Percentiles rank a stretch among this genome's conserved stretches.
These are phyloP conservation scores for Drosophila murphyi DNA, from an alignment of 1,140 invertebrate species.

Conservation along the genomic window DNA sequence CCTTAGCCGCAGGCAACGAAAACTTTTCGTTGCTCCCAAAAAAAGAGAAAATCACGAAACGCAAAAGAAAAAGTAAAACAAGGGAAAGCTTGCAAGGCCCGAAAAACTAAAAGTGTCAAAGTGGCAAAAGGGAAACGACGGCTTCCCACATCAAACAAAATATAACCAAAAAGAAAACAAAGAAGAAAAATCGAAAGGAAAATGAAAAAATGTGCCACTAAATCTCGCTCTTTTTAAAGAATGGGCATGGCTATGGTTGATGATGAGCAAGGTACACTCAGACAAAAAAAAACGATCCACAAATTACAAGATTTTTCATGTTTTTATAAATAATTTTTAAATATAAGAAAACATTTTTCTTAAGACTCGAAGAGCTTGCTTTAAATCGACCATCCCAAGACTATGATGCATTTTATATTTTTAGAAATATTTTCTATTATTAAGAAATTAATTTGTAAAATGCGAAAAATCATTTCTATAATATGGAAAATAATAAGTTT, in stretches of 20 bases:
- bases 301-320: no score
- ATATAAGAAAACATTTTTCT: no score
- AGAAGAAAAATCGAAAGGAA: constrained; percentile 17
- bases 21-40: constrained; percentile 54
- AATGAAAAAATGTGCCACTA: constrained; percentile 48
- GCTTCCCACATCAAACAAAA: constrained; percentile 9
- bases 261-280: constrained; percentile 37
- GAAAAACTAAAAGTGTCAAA: constrained; percentile 76
- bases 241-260: constrained; percentile 41
- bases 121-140: constrained; percentile 60
- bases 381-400: no score
- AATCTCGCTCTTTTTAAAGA: constrained; percentile 47
- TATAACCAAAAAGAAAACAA: constrained; percentile 3
- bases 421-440: no score
- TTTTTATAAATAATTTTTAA: no score
- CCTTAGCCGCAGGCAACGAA: constrained; percentile 70
- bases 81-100: constrained; percentile 7
- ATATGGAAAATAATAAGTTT: no score
- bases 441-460: no score
- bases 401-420: no score
- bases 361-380: no score
- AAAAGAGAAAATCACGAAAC: constrained; percentile 5
- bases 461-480: no score
- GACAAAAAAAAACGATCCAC: no score
- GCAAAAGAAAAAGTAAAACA: constrained; percentile 31